Conservation (phyloP, 2,113 vertebrate genomes). For the Acrocephalus arundinaceus region DNA sequence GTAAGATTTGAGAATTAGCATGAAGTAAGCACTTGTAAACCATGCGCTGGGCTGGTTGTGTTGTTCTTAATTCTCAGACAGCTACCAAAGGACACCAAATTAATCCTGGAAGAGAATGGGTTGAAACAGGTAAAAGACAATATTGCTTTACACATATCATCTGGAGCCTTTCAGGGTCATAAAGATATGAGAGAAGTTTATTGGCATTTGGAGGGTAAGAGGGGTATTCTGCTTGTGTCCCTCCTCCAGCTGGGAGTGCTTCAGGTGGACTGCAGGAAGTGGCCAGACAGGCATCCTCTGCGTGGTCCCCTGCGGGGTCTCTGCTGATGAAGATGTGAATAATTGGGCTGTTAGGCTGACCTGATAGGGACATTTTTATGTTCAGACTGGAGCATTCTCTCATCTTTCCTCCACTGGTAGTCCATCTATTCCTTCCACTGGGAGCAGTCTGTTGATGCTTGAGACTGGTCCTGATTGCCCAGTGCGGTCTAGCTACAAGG, state of each 20-base stretch:
- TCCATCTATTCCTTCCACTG: too few relatives aligned
- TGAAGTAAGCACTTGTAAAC: not conserved
- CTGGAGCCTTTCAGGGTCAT: not conserved
- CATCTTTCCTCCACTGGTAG: not conserved
- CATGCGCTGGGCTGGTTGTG: not conserved
- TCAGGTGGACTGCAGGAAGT: not conserved
- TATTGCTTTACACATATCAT: not conserved
- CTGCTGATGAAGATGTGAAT: not conserved
- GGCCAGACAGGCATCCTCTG: rapidly evolving
- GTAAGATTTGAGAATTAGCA: not conserved
- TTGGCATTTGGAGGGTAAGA: not conserved
- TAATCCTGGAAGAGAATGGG: not conserved
- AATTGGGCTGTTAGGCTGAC: not conserved
- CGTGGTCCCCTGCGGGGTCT: rapidly evolving
- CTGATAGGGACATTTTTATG: not conserved
- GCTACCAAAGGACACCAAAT: not conserved
- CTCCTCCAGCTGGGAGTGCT: not conserved
- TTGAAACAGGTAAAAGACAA: not conserved
- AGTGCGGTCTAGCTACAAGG: not conserved
- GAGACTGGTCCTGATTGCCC: not conserved
- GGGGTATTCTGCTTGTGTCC: not conserved
- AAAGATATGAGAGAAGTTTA: not conserved
- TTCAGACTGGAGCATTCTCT: not conserved
- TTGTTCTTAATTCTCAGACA: not conserved
- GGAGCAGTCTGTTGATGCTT: not conserved